A percentile compares a stretch with the other conserved stretches of the same genome.
Conservation (phyloP, 2,888 invertebrate genomes). For the Temnothorax ravouxi region DNA sequence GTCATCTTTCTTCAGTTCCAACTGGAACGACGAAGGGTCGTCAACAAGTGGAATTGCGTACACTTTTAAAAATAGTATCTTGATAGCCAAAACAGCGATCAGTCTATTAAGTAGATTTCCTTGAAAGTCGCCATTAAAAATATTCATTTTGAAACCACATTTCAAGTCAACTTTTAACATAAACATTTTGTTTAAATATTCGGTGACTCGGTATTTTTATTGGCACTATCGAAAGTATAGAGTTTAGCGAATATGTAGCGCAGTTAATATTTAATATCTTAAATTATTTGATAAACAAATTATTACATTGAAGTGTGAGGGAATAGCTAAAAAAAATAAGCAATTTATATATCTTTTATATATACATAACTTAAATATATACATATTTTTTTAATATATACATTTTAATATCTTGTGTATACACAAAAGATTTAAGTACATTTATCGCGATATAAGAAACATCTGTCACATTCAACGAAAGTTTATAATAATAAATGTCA, state of each 20-base stretch:
- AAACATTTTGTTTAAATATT: too few relatives aligned
- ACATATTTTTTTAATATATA: not conserved
- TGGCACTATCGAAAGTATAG: too few relatives aligned
- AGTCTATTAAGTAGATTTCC: not conserved
- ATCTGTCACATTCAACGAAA: not conserved
- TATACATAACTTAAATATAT: not conserved
- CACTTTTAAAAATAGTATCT: slow-evolving; percentile 8
- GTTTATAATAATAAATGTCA: not conserved
- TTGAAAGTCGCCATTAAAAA: too few relatives aligned
- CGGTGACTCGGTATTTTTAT: too few relatives aligned
- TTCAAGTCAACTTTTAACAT: too few relatives aligned
- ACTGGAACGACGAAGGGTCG: too few relatives aligned
- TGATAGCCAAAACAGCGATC: not conserved
- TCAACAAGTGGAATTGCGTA: not conserved
- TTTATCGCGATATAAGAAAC: not conserved
- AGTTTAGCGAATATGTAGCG: too few relatives aligned
- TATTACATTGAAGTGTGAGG: too few relatives aligned
- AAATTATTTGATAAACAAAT: too few relatives aligned
- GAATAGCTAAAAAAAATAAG: slow-evolving; percentile 71
- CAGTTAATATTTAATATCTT: too few relatives aligned
- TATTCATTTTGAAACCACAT: too few relatives aligned
- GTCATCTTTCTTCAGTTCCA: not conserved
- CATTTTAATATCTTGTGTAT: not conserved
- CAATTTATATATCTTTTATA: not conserved
- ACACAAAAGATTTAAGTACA: not conserved